These are phyloP conservation scores for Lasius platythorax DNA, from an alignment of 2,888 invertebrate genomes.

Conservation along the genomic window DNA sequence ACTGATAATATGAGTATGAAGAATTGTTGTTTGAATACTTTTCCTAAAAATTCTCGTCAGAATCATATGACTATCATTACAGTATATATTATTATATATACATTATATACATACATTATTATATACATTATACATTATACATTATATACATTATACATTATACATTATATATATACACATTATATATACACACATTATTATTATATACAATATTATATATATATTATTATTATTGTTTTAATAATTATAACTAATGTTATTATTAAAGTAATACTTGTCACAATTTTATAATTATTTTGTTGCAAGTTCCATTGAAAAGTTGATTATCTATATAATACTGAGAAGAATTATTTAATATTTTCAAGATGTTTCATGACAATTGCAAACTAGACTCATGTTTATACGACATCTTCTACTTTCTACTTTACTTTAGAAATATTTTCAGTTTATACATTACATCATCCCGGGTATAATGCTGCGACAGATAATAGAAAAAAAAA, in stretches of 20 bases:
- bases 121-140: too few species aligned
- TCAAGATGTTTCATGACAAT: neutral
- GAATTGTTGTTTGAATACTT: neutral
- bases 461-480: neutral
- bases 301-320: neutral
- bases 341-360: neutral
- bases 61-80: neutral
- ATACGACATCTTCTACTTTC: neutral
- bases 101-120: too few species aligned
- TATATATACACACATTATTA: too few species aligned
- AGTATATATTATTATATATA: too few species aligned
- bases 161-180: too few species aligned
- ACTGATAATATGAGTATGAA: neutral
- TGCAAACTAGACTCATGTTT: neutral
- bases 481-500: neutral
- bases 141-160: too few species aligned
- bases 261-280: neutral
- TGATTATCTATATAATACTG: neutral
- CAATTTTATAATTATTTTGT: neutral
- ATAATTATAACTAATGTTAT: neutral
- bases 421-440: neutral
- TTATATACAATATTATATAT: too few species aligned
- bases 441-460: neutral
- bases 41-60: neutral
- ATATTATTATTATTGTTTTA: neutral